Evolutionary conservation across 2,888 invertebrate genomes (phyloP).

Genomic region (Omphaloscelis lunosa): DNA sequence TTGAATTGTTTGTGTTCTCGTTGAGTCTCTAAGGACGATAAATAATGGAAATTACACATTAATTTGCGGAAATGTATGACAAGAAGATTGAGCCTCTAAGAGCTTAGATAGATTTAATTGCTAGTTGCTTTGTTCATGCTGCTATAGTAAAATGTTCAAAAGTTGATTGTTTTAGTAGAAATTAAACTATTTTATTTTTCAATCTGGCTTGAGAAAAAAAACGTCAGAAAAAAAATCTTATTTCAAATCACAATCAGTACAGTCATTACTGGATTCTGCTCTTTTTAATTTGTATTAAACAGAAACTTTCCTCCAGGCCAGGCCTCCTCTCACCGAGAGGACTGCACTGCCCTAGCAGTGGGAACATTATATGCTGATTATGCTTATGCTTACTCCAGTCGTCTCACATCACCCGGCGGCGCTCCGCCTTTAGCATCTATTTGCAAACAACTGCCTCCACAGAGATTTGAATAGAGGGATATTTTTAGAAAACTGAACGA

Average conservation of each 20-base stretch:
- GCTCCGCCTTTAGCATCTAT: conserved; percentile 12
- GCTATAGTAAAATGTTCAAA: neutral
- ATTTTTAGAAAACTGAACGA: conserved; percentile 49
- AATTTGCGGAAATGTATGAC: neutral
- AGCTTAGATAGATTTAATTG: neutral
- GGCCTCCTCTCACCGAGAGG: no score
- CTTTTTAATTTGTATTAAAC: neutral
- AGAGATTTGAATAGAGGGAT: conserved; percentile 47
- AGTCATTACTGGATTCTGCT: neutral
- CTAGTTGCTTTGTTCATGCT: neutral
- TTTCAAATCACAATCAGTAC: neutral
- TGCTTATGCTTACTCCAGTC: neutral
- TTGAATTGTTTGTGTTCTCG: neutral
- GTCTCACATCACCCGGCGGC: neutral
- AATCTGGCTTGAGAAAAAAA: neutral
- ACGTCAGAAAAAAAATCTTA: neutral
- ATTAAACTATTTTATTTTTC: neutral
- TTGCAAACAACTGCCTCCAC: conserved; percentile 37
- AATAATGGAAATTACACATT: neutral
- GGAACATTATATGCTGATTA: no score
- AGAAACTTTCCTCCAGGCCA: neutral
- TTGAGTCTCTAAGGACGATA: conserved; percentile 4
- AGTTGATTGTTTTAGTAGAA: neutral
- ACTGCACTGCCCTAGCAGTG: no score
- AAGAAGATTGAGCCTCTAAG: neutral